These are phyloP conservation scores for Papilio glaucus DNA, from an alignment of 1,140 invertebrate species.

Conservation along the genomic window DNA sequence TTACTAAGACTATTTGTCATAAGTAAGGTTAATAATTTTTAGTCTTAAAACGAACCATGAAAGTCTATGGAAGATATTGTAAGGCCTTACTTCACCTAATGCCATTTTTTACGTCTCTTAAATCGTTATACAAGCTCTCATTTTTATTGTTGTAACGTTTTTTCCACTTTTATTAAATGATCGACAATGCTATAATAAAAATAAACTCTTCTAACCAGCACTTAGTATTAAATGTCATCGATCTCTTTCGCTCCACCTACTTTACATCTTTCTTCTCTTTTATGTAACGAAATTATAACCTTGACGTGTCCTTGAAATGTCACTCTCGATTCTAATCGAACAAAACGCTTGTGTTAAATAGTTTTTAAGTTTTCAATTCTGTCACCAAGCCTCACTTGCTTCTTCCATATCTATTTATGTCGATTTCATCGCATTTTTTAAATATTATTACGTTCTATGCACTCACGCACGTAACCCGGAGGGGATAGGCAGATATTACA, in stretches of 20 bases:
- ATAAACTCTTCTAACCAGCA: too few species aligned
- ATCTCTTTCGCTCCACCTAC: not conserved
- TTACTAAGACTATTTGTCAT: not conserved
- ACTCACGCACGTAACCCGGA: too few species aligned
- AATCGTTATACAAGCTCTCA: not conserved
- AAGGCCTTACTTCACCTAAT: not conserved
- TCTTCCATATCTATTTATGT: too few species aligned
- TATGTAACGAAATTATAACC: too few species aligned
- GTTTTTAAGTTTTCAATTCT: too few species aligned
- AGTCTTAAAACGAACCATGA: not conserved
- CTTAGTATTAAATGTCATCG: not conserved
- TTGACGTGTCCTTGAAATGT: too few species aligned
- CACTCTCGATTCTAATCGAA: too few species aligned
- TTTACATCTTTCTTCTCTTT: not conserved
- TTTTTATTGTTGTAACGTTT: not conserved
- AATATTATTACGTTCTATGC: too few species aligned
- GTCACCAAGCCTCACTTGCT: too few species aligned
- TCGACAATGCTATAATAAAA: conserved; percentile 1
- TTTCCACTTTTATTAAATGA: not conserved
- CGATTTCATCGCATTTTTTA: too few species aligned
- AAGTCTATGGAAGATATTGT: not conserved
- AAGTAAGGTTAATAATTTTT: not conserved
- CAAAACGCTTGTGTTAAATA: too few species aligned
- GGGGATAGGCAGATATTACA: too few species aligned
- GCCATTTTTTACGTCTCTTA: not conserved